Percentiles rank a stretch among this genome's conserved stretches.
These are phyloP conservation scores for Desmodus rotundus DNA, from an alignment of 2,113 vertebrate species.

Conservation along the genomic window DNA sequence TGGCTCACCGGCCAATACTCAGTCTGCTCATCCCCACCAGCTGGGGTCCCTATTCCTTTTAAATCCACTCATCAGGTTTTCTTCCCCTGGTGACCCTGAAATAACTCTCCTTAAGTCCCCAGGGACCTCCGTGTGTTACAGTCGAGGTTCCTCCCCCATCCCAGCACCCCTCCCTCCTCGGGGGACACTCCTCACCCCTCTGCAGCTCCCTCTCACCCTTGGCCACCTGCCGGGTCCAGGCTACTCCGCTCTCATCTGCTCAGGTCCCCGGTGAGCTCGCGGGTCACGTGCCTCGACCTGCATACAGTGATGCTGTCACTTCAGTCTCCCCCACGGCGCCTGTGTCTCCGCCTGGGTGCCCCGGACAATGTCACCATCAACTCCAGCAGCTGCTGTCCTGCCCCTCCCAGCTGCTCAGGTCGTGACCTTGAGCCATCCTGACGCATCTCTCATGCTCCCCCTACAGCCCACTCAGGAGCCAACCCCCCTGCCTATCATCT, in stretches of 20 bases:
- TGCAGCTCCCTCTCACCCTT: too few relatives aligned
- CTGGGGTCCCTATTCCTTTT: not conserved
- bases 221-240: too few relatives aligned
- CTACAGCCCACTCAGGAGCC: too few relatives aligned
- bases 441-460: not conserved
- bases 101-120: not conserved
- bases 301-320: accelerated
- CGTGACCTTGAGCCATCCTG: not conserved
- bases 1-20: too few relatives aligned
- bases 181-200: not conserved
- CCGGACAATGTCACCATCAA: too few relatives aligned
- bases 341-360: too few relatives aligned
- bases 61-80: too few relatives aligned
- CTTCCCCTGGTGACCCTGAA: too few relatives aligned
- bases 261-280: too few relatives aligned
- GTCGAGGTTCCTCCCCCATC: accelerated
- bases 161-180: not conserved
- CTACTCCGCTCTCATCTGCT: too few relatives aligned
- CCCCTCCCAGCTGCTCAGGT: not conserved
- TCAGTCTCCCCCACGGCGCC: too few relatives aligned
- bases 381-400: not conserved
- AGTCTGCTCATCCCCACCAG: too few relatives aligned
- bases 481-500: not conserved
- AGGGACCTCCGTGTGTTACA: not conserved
- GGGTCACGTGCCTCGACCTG: not conserved